Evolutionary conservation across 2,888 invertebrate genomes (phyloP).

Genomic region (Heliconius sara): DNA sequence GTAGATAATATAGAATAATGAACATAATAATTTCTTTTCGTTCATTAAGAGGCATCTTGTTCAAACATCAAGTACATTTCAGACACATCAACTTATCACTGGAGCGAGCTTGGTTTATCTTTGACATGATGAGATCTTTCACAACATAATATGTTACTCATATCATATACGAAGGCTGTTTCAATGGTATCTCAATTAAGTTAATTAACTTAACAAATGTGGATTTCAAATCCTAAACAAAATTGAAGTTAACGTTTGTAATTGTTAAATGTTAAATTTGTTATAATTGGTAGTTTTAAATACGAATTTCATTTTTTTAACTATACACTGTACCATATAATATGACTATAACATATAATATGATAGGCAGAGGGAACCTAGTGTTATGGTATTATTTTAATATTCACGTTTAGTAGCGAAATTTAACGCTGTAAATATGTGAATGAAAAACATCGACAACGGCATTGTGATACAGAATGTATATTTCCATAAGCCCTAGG

Average conservation of each 20-base stretch:
- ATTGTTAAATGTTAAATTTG: not conserved
- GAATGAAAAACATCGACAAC: no score
- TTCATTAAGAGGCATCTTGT: not conserved
- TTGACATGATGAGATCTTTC: constrained; percentile 1
- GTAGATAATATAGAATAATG: not conserved
- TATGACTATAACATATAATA: no score
- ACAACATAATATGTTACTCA: constrained; percentile 3
- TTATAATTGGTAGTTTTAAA: not conserved
- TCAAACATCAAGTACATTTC: constrained; percentile 8
- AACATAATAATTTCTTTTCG: not conserved
- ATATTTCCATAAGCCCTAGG: no score
- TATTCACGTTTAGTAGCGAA: no score
- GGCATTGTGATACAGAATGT: no score
- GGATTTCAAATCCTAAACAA: not conserved
- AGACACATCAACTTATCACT: constrained; percentile 4
- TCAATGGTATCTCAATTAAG: not conserved
- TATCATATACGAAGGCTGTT: not conserved
- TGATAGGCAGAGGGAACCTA: no score
- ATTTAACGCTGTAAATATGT: no score
- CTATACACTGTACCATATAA: no score
- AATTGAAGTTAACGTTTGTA: not conserved
- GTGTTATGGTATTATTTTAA: no score
- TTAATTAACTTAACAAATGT: not conserved
- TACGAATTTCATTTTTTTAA: no score
- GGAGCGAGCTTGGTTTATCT: constrained; percentile 16